A percentile compares a stretch with the other conserved stretches of the same genome.
These are phyloP conservation scores for Coregonus sp. DNA, from an alignment of 2,797 vertebrate genomes.

Conservation along the genomic window DNA sequence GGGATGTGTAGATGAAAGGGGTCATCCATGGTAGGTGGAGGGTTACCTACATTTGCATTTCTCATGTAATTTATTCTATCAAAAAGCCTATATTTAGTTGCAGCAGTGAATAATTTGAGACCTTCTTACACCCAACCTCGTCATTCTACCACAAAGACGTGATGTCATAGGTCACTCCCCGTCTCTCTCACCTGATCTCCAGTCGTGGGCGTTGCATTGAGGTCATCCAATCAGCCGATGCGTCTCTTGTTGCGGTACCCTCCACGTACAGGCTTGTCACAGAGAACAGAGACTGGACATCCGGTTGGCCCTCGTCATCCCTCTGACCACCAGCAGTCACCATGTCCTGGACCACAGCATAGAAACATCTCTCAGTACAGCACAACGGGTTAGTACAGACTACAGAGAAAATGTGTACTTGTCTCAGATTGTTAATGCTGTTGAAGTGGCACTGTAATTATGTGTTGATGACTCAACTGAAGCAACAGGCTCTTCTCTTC, in stretches of 20 bases:
- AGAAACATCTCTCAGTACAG: neutral
- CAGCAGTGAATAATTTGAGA: neutral
- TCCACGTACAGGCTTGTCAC: conserved; percentile 68
- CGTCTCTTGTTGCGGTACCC: conserved; percentile 71
- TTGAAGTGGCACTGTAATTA: neutral
- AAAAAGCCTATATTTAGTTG: neutral
- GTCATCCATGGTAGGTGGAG: conserved; percentile 77
- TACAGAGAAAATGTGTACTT: too few relatives aligned
- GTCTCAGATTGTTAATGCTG: neutral
- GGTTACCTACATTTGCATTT: conserved; percentile 26
- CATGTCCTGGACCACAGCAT: conserved; percentile 59
- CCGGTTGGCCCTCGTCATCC: conserved; percentile 39
- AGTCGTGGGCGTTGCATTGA: conserved; percentile 37
- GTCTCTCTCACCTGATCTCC: conserved; percentile 57
- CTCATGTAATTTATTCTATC: neutral
- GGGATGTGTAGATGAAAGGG: neutral
- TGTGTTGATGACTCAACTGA: neutral
- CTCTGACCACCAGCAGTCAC: conserved; percentile 9
- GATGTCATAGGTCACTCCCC: neutral
- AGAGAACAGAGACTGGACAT: conserved; percentile 65
- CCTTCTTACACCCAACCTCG: neutral
- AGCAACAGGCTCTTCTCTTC: neutral
- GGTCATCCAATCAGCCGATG: conserved; percentile 61
- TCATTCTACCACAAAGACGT: neutral
- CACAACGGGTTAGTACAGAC: too few relatives aligned